Evolutionary conservation across 2,113 vertebrate species (phyloP).

Genomic region (Mustela lutreola): DNA sequence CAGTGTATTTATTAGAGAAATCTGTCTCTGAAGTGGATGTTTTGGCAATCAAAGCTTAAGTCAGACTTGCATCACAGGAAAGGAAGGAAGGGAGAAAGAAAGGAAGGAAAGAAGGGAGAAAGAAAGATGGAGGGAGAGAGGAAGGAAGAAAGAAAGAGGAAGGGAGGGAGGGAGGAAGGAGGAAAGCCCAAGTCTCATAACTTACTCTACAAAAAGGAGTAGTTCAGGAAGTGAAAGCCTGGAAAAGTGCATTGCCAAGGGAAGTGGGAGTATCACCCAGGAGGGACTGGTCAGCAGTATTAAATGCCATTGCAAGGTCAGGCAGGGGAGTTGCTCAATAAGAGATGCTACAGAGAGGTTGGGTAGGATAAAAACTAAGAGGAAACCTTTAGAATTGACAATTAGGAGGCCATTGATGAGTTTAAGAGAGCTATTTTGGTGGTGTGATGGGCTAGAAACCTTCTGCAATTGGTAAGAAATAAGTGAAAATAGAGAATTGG

Average conservation of each 20-base stretch:
- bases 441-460: neutral
- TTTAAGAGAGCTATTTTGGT: neutral
- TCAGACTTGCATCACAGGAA: neutral
- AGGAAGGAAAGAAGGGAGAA: too few relatives aligned
- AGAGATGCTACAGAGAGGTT: neutral
- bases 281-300: neutral
- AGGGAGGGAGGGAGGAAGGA: too few relatives aligned
- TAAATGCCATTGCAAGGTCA: neutral
- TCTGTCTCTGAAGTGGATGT: neutral
- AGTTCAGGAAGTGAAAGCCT: neutral
- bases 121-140: too few relatives aligned
- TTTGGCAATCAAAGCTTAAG: neutral
- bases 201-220: neutral
- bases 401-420: neutral
- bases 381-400: neutral
- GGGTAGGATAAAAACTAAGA: neutral
- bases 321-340: neutral
- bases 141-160: too few relatives aligned
- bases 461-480: neutral
- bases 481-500: neutral
- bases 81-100: neutral
- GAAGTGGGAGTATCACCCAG: neutral
- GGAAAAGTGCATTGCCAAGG: neutral
- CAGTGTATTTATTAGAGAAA: neutral
- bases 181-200: neutral